phyloP scores from a whole-genome alignment of 2,113 vertebrate genomes.

The human (Homo sapiens) region GRCh38 chr7:108573001-108573500 shows the following conservation, averaged over 20 bases:
- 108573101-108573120: slow-evolving; percentile 89
- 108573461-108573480: slow-evolving; percentile 74
- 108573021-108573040: slow-evolving; percentile 96
- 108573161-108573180: slow-evolving; percentile 92
- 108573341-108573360: slow-evolving; percentile 86
- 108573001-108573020: slow-evolving; percentile 93
- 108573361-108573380: background rate
- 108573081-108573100: slow-evolving; percentile 95
- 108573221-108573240: slow-evolving; percentile 84
- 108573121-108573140: slow-evolving; percentile 86
- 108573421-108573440: slow-evolving; percentile 76
- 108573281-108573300: slow-evolving; percentile 97
- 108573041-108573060: slow-evolving; percentile 92
- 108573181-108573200: slow-evolving; percentile 96
- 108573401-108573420: slow-evolving; percentile 72
- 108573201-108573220: slow-evolving; percentile 98
- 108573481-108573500: slow-evolving; percentile 64
- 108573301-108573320: slow-evolving; percentile 97
- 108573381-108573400: slow-evolving; percentile 54
- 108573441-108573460: slow-evolving; percentile 77
- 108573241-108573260: slow-evolving; percentile 86
- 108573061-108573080: slow-evolving; percentile 86
- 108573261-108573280: slow-evolving; percentile 88
- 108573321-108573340: slow-evolving; percentile 98
- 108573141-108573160: slow-evolving; percentile 90